Evolutionary conservation across 2,888 invertebrate species (phyloP).

Genomic region (Mythimna pallens): DNA sequence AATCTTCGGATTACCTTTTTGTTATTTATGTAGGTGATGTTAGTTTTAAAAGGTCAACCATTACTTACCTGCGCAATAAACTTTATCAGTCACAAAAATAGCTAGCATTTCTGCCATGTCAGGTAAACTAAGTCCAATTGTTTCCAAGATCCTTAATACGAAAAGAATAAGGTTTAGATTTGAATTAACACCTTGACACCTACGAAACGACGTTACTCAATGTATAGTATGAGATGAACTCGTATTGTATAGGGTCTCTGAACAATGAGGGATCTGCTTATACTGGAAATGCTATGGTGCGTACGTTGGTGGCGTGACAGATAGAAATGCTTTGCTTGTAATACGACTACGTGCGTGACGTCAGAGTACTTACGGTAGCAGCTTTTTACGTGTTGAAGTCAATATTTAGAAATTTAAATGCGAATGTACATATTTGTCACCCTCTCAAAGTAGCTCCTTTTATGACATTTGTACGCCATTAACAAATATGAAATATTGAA

Average conservation of each 20-base stretch:
- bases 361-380: not conserved
- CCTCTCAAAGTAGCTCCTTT: not conserved
- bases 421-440: not conserved
- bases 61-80: slow-evolving; percentile 12
- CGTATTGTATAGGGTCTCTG: not conserved
- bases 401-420: not conserved
- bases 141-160: slow-evolving; percentile 1
- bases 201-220: not conserved
- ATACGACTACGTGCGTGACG: not conserved
- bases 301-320: not conserved
- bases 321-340: slow-evolving; percentile 3
- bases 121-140: slow-evolving; percentile 21
- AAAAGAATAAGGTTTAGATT: slow-evolving; percentile 6
- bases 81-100: not conserved
- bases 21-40: not conserved
- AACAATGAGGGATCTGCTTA: not conserved
- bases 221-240: not conserved
- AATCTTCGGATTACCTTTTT: not conserved
- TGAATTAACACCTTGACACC: not conserved
- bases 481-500: too few species aligned
- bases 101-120: not conserved
- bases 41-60: slow-evolving; percentile 21
- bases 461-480: too few species aligned
- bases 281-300: not conserved
- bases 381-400: not conserved